These are phyloP conservation scores for Apodemia duryi DNA, from an alignment of 2,888 invertebrate species.

Conservation along the genomic window DNA sequence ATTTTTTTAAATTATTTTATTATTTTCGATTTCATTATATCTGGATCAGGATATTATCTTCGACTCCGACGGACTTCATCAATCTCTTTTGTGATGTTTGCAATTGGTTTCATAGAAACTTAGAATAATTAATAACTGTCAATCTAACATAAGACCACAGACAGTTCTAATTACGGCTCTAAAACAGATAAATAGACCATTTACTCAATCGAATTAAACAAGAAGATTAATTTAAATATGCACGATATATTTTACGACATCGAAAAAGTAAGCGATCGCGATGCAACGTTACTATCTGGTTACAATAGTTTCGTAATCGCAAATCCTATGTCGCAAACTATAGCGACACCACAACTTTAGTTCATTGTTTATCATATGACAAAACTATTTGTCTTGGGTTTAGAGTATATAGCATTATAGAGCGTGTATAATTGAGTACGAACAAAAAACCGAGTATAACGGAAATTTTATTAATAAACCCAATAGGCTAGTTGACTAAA, in stretches of 20 bases:
- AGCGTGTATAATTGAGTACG: not conserved
- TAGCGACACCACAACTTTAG: slow-evolving; percentile 29
- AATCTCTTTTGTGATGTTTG: not conserved
- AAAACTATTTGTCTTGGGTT: slow-evolving; percentile 36
- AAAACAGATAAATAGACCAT: not conserved
- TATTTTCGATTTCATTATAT: too few relatives aligned
- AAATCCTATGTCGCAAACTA: slow-evolving; percentile 51
- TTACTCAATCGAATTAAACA: slow-evolving; percentile 5
- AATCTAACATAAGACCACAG: not conserved
- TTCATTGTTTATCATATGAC: slow-evolving; percentile 56
- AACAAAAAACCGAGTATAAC: too few relatives aligned
- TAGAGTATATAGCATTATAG: not conserved
- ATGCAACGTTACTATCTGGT: slow-evolving; percentile 40
- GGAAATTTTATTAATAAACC: too few relatives aligned
- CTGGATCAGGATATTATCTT: not conserved
- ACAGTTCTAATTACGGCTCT: not conserved
- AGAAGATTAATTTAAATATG: slow-evolving; percentile 18
- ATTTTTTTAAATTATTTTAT: too few relatives aligned
- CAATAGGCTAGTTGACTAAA: too few relatives aligned
- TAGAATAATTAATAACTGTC: not conserved
- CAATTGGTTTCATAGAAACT: not conserved
- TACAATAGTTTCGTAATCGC: slow-evolving; percentile 48
- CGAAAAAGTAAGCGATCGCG: slow-evolving; percentile 36
- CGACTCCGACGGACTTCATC: not conserved
- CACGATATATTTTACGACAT: slow-evolving; percentile 30